phyloP scores from a whole-genome alignment of 2,888 invertebrate species.

The Chirona hameri region DNA sequence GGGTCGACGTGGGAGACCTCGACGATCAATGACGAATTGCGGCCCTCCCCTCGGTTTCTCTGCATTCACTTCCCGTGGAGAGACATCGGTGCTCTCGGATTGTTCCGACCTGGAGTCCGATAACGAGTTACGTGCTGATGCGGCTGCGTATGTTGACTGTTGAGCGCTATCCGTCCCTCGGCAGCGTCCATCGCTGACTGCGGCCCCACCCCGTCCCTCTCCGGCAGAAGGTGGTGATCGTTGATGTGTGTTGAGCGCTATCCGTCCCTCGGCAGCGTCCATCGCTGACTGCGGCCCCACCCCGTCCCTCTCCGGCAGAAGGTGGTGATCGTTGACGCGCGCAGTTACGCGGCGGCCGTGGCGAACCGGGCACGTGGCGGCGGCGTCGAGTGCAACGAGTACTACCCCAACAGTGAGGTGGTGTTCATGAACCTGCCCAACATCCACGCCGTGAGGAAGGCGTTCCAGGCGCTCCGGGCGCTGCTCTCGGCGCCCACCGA shows the following conservation, averaged over 20 bases:
- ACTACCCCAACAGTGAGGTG: slow-evolving; percentile 91
- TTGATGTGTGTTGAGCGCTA: slow-evolving; percentile 60
- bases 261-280: not conserved
- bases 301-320: slow-evolving; percentile 51
- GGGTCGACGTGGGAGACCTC: no score
- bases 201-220: not conserved
- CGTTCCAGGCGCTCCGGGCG: slow-evolving; percentile 80
- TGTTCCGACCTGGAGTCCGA: no score
- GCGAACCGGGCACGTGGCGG: slow-evolving; percentile 96
- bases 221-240: slow-evolving; percentile 71
- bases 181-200: not conserved
- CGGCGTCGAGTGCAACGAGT: slow-evolving; percentile 92
- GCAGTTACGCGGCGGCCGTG: slow-evolving; percentile 93
- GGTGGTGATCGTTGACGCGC: slow-evolving; percentile 88
- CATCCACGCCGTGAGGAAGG: slow-evolving; percentile 90
- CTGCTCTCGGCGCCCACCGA: slow-evolving; percentile 74
- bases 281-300: not conserved
- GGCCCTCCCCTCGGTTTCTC: no score
- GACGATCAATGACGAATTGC: no score
- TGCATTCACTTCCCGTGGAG: no score
- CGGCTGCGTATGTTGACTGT: no score
- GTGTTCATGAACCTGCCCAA: slow-evolving; percentile 97
- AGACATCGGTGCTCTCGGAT: no score
- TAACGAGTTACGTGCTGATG: no score
- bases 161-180: not conserved